phyloP scores from a whole-genome alignment of 2,113 vertebrate species.

The Brachypteracias leptosomus region DNA sequence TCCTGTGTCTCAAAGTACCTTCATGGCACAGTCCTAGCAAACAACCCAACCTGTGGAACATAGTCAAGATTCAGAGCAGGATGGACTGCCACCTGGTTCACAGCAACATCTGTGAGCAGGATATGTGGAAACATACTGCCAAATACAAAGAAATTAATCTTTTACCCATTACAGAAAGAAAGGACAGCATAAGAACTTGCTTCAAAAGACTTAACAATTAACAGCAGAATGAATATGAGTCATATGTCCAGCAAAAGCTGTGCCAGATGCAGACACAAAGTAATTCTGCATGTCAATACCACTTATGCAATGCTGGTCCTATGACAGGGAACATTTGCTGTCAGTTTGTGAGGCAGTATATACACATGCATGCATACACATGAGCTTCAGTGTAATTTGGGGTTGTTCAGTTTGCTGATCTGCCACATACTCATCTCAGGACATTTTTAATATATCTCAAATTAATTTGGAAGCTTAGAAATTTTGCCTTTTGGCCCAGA shows the following conservation, averaged over 20 bases:
- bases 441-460: neutral
- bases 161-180: neutral
- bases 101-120: neutral
- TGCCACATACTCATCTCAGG: neutral
- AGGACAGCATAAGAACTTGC: neutral
- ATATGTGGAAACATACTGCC: neutral
- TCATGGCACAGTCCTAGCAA: neutral
- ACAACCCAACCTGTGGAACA: neutral
- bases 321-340: neutral
- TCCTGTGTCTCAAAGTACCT: neutral
- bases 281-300: neutral
- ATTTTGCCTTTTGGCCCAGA: neutral
- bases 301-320: neutral
- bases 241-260: conserved; percentile 39
- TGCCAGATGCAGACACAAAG: conserved; percentile 11
- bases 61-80: neutral
- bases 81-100: neutral
- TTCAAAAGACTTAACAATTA: neutral
- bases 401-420: neutral
- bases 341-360: neutral
- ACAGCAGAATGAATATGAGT: conserved; percentile 24
- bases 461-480: neutral
- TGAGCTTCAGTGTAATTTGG: neutral
- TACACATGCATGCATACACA: neutral
- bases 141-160: neutral